phyloP scores from a whole-genome alignment of 1,140 invertebrate species.

The Scylla paramamosain region DNA sequence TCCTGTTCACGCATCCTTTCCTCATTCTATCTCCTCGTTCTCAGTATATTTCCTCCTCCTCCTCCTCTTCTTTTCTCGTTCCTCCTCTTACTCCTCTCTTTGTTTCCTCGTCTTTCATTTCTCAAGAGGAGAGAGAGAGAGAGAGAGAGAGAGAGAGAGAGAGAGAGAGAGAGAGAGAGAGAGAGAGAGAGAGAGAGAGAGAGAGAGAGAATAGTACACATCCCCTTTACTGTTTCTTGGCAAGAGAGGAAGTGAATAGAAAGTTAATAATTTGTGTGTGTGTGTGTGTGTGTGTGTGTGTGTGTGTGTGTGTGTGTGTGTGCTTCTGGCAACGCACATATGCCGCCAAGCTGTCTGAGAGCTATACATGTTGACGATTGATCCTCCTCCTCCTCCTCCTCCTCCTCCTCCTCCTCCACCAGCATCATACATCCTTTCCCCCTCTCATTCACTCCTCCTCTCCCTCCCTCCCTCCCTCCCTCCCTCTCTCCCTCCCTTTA shows the following conservation, averaged over 20 bases:
- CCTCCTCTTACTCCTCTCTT: too few relatives aligned
- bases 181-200: background rate
- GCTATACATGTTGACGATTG: background rate
- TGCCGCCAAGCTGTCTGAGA: constrained; percentile 8
- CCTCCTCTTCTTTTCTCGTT: too few relatives aligned
- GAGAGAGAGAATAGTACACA: background rate
- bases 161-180: background rate
- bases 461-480: background rate
- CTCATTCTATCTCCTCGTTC: too few relatives aligned
- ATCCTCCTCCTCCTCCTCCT: constrained; percentile 4
- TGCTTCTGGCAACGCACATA: background rate
- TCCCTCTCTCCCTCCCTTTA: background rate
- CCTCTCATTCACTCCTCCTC: background rate
- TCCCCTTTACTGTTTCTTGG: background rate
- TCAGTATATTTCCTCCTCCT: too few relatives aligned
- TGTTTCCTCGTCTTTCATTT: too few relatives aligned
- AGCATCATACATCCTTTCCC: background rate
- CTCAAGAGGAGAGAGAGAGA: too few relatives aligned
- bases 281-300: constrained; percentile 20
- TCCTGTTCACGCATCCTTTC: too few relatives aligned
- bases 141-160: too few relatives aligned
- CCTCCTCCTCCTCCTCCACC: background rate
- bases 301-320: constrained; percentile 20
- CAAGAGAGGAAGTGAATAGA: background rate
- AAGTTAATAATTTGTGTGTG: background rate